These are phyloP conservation scores for Wiebesia pumilae DNA, from an alignment of 1,140 invertebrate genomes.

Conservation along the genomic window DNA sequence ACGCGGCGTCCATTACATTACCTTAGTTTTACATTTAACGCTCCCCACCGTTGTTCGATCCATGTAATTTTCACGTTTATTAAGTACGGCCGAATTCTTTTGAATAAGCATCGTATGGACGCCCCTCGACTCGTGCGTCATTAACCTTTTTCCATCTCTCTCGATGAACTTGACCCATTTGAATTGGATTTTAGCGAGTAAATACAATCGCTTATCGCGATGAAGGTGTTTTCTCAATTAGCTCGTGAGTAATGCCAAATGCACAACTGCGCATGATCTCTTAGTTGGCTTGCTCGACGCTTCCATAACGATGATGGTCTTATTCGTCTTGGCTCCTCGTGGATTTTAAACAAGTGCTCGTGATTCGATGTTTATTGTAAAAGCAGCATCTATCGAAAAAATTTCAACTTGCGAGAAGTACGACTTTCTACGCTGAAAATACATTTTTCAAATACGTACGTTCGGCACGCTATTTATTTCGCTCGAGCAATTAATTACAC, in stretches of 20 bases:
- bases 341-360: no score
- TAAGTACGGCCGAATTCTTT: no score
- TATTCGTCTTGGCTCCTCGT: neutral
- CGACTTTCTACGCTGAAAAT: no score
- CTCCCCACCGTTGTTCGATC: no score
- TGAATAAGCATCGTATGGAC: no score
- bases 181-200: neutral
- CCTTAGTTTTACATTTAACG: neutral
- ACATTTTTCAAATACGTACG: no score
- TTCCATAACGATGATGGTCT: neutral
- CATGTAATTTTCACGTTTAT: no score
- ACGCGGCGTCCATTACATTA: neutral
- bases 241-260: neutral
- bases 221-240: neutral
- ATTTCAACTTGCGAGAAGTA: no score
- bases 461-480: no score
- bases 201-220: neutral
- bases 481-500: no score
- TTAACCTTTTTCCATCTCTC: neutral
- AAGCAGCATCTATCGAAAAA: no score
- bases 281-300: neutral
- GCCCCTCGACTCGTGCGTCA: neutral
- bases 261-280: neutral
- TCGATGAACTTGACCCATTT: neutral
- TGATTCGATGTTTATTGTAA: no score